phyloP scores from a whole-genome alignment of 1,140 invertebrate species.

The Hycleus phaleratus region DNA sequence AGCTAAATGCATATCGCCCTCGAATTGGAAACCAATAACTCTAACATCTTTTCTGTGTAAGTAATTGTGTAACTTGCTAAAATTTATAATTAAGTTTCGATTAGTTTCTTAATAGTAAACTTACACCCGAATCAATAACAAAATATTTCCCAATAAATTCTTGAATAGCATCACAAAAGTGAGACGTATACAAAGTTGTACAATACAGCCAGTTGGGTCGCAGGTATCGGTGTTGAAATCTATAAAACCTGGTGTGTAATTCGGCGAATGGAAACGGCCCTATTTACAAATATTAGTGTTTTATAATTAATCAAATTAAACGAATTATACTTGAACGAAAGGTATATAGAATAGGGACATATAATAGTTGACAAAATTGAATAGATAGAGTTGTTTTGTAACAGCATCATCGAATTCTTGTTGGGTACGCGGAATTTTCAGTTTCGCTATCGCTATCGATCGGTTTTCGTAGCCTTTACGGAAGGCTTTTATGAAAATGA shows the following conservation, averaged over 20 bases:
- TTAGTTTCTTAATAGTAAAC: not conserved
- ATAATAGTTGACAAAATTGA: conserved; percentile 98
- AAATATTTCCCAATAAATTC: conserved; percentile 6
- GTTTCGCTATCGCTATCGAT: conserved; percentile 83
- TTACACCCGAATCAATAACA: conserved; percentile 15
- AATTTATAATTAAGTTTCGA: no score
- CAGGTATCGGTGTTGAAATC: conserved; percentile 22
- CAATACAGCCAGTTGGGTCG: conserved; percentile 22
- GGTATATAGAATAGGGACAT: conserved; percentile 96
- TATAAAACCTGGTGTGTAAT: not conserved
- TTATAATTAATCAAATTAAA: not conserved
- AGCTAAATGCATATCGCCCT: no score
- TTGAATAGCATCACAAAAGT: conserved; percentile 25
- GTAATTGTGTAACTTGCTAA: no score
- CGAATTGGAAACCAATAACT: no score
- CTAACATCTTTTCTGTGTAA: no score
- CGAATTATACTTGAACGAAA: conserved; percentile 73
- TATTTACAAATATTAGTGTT: conserved; percentile 1
- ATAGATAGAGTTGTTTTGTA: conserved; percentile 91
- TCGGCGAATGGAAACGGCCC: conserved; percentile 7
- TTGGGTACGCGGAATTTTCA: conserved; percentile 88
- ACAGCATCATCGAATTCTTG: conserved; percentile 93
- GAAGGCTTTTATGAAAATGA: conserved; percentile 58
- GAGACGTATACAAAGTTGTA: conserved; percentile 22
- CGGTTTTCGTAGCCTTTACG: conserved; percentile 72